Evolutionary conservation across 2,888 invertebrate genomes (phyloP).

Genomic region (Perizoma affinitatum): DNA sequence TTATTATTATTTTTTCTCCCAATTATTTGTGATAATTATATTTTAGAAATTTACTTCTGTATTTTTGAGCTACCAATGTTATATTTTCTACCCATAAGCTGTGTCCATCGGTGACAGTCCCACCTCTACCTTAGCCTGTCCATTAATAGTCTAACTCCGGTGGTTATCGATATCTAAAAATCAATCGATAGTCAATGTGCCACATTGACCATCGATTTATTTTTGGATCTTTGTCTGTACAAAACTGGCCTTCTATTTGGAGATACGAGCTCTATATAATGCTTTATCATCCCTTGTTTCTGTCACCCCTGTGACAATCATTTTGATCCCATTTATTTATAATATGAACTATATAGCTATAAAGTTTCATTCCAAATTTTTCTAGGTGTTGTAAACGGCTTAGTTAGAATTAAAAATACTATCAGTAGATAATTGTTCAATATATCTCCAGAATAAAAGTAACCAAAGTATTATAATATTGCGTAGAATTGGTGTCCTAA

Average conservation of each 20-base stretch:
- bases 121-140: conserved; percentile 19
- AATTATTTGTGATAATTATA: conserved; percentile 56
- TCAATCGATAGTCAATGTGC: conserved; percentile 3
- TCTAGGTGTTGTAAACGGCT: conserved; percentile 19
- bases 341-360: neutral
- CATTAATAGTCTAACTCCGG: conserved; percentile 9
- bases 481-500: conserved; percentile 15
- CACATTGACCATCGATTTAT: too few species aligned
- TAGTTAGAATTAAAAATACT: conserved; percentile 8
- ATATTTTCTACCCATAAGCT: neutral
- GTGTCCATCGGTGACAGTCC: conserved; percentile 12
- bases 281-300: conserved; percentile 25
- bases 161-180: conserved; percentile 18
- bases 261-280: conserved; percentile 2
- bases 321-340: neutral
- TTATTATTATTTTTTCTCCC: too few species aligned
- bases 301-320: conserved; percentile 38
- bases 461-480: neutral
- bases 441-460: conserved; percentile 2
- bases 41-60: conserved; percentile 16
- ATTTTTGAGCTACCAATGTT: conserved; percentile 6
- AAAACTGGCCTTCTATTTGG: conserved; percentile 2
- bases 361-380: conserved; percentile 33
- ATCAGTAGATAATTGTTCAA: neutral
- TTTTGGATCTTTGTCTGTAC: conserved; percentile 7